Evolutionary conservation across 1,140 invertebrate genomes (phyloP).

Genomic region (Cylas formicarius): DNA sequence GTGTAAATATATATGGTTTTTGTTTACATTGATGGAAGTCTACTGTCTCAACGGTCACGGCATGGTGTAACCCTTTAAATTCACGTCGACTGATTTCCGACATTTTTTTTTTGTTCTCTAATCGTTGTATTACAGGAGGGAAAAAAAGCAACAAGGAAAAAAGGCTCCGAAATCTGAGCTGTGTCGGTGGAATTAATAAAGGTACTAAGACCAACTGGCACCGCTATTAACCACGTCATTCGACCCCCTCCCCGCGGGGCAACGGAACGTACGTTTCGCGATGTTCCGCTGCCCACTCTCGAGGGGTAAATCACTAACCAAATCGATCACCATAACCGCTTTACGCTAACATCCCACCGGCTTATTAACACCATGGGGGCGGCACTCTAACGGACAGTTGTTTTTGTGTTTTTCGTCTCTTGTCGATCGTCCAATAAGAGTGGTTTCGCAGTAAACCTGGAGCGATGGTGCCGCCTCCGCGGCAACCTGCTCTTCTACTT

Average conservation of each 20-base stretch:
- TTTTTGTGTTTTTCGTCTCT: background rate
- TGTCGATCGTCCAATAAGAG: background rate
- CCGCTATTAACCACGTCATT: slow-evolving; percentile 7
- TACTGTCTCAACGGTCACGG: background rate
- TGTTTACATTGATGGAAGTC: slow-evolving; percentile 5
- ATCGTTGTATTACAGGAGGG: slow-evolving; percentile 45
- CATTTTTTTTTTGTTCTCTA: slow-evolving; percentile 11
- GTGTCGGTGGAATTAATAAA: slow-evolving; percentile 61
- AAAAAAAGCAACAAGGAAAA: slow-evolving; percentile 57
- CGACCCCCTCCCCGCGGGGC: too few species aligned
- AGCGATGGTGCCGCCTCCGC: slow-evolving; percentile 83
- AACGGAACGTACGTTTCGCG: too few species aligned
- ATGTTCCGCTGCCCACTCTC: too few species aligned
- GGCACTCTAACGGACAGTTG: background rate
- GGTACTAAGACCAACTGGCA: slow-evolving; percentile 45
- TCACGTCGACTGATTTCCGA: slow-evolving; percentile 5
- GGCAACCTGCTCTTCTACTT: slow-evolving; percentile 94
- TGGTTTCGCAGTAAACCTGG: slow-evolving; percentile 60
- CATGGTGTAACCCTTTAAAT: slow-evolving; percentile 1
- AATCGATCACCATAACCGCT: too few species aligned
- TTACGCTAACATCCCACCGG: slow-evolving; percentile 1
- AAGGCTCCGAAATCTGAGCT: slow-evolving; percentile 58
- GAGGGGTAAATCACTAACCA: too few species aligned
- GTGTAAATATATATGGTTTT: background rate
- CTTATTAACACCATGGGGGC: slow-evolving; percentile 12